A percentile compares a stretch with the other conserved stretches of the same genome.
These are phyloP conservation scores for Phlogophora meticulosa DNA, from an alignment of 2,888 invertebrate species.

Conservation along the genomic window DNA sequence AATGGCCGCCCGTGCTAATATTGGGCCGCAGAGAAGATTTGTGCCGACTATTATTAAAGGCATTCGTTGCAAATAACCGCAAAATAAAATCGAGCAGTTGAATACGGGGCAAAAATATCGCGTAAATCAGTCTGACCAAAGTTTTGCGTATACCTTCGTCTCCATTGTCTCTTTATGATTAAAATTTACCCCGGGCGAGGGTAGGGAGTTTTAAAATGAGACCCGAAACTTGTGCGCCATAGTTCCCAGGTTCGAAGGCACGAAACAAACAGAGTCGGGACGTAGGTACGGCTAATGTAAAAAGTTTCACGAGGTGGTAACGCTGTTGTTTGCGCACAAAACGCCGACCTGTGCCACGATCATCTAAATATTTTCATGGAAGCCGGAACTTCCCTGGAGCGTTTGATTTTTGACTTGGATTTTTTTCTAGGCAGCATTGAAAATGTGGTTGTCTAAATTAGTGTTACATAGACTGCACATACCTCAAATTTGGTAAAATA, in stretches of 20 bases:
- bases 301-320: slow-evolving; percentile 83
- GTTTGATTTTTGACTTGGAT: slow-evolving; percentile 41
- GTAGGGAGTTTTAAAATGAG: slow-evolving; percentile 84
- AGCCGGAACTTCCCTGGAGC: slow-evolving; percentile 32
- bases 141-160: slow-evolving; percentile 79
- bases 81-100: slow-evolving; percentile 69
- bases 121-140: slow-evolving; percentile 80
- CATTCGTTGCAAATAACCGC: slow-evolving; percentile 63
- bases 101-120: slow-evolving; percentile 72
- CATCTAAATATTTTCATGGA: slow-evolving; percentile 68
- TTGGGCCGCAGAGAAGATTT: slow-evolving; percentile 63
- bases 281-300: slow-evolving; percentile 84
- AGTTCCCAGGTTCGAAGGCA: slow-evolving; percentile 83
- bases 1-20: slow-evolving; percentile 63
- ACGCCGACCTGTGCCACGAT: slow-evolving; percentile 77
- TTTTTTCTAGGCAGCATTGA: not conserved
- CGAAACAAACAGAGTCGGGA: slow-evolving; percentile 83
- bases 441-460: not conserved
- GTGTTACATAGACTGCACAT: not conserved
- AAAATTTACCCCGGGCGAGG: slow-evolving; percentile 81
- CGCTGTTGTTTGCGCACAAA: slow-evolving; percentile 83
- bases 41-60: slow-evolving; percentile 67
- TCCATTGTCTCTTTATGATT: slow-evolving; percentile 88
- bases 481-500: too few relatives aligned
- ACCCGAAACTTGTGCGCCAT: slow-evolving; percentile 84